Evolutionary conservation across 1,140 invertebrate genomes (phyloP).

Genomic region (Spodoptera litura): DNA sequence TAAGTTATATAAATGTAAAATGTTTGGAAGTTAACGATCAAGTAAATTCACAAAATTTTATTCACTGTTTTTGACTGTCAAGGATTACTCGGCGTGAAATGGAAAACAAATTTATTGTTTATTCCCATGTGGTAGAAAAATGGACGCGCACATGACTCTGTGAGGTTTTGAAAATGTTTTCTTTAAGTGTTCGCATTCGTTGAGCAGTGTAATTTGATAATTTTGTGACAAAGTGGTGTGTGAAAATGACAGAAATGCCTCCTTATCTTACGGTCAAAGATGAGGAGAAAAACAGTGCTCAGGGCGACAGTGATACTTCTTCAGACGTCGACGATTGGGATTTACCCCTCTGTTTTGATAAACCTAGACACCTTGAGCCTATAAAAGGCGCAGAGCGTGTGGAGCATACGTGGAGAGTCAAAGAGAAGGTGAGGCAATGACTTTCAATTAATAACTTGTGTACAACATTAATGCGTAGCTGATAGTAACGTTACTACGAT

Average conservation of each 20-base stretch:
- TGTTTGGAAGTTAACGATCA: neutral
- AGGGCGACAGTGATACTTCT: slow-evolving; percentile 92
- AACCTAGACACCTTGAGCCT: slow-evolving; percentile 91
- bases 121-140: slow-evolving; percentile 82
- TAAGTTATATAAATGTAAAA: neutral
- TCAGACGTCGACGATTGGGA: slow-evolving; percentile 91
- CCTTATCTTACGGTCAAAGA: slow-evolving; percentile 81
- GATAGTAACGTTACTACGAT: slow-evolving; percentile 55
- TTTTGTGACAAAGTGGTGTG: slow-evolving; percentile 69
- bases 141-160: slow-evolving; percentile 80
- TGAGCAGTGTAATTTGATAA: slow-evolving; percentile 64
- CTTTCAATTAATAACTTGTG: slow-evolving; percentile 50
- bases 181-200: slow-evolving; percentile 62
- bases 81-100: slow-evolving; percentile 47
- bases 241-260: slow-evolving; percentile 85
- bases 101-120: slow-evolving; percentile 69
- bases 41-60: neutral
- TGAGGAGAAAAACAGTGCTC: slow-evolving; percentile 89
- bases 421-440: slow-evolving; percentile 91
- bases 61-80: neutral
- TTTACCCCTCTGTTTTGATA: slow-evolving; percentile 89
- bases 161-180: slow-evolving; percentile 79
- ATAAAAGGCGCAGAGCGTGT: slow-evolving; percentile 91
- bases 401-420: slow-evolving; percentile 95
- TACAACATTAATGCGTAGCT: slow-evolving; percentile 64